Conservation (phyloP, 2,888 invertebrate species). For the Scaptomyza caliginosa region DNA sequence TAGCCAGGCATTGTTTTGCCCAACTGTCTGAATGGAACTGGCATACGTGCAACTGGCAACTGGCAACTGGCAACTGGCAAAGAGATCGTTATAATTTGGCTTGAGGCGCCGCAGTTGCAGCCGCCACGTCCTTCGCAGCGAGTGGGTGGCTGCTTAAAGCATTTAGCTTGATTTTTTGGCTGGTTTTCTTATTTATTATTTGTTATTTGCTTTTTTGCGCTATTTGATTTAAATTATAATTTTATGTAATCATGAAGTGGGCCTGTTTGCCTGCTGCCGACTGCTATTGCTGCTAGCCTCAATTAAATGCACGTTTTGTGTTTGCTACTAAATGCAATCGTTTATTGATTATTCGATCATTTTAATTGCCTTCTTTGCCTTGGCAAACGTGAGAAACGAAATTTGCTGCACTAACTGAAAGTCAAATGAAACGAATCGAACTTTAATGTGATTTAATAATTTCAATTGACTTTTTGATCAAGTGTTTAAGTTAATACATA, state of each 20-base stretch:
- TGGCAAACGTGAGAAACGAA: constrained; percentile 71
- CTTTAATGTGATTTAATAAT: neutral
- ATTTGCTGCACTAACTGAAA: constrained; percentile 29
- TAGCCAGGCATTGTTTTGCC: constrained; percentile 60
- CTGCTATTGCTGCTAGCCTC: constrained; percentile 56
- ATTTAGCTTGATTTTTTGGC: constrained; percentile 48
- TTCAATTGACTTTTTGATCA: neutral
- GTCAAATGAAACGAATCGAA: neutral
- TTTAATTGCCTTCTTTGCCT: constrained; percentile 71
- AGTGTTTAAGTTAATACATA: neutral
- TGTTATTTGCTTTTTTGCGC: constrained; percentile 56
- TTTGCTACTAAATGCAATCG: constrained; percentile 70
- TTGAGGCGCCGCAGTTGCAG: constrained; percentile 73
- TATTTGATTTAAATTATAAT: constrained; percentile 79
- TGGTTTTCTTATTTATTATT: constrained; percentile 59
- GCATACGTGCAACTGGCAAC: constrained; percentile 51
- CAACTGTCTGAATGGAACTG: constrained; percentile 52
- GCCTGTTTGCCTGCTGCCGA: constrained; percentile 28
- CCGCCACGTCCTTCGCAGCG: constrained; percentile 71
- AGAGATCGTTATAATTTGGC: constrained; percentile 75
- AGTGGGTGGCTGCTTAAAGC: constrained; percentile 66
- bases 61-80: constrained; percentile 50
- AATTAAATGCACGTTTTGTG: constrained; percentile 76
- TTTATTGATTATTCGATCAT: constrained; percentile 71
- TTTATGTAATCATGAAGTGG: constrained; percentile 73